Evolutionary conservation across 2,113 vertebrate species (phyloP).

Genomic region (Melanerpes formicivorus): DNA sequence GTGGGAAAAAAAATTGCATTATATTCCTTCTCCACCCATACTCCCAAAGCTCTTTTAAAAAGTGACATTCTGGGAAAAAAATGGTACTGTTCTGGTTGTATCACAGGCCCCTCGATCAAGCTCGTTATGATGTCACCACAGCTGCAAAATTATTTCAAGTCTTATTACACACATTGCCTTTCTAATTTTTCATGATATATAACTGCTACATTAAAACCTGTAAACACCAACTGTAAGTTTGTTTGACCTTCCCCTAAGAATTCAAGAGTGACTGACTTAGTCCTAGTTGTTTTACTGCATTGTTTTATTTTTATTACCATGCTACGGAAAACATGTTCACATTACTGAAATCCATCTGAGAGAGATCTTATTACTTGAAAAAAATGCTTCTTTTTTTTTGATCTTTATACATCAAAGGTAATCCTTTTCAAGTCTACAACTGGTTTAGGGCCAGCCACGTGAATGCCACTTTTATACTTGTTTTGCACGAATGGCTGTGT

Average conservation of each 20-base stretch:
- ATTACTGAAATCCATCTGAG: slow-evolving; percentile 68
- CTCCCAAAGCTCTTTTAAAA: slow-evolving; percentile 7
- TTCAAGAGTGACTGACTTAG: background rate
- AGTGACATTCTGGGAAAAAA: background rate
- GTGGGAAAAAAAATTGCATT: background rate
- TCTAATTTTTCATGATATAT: background rate
- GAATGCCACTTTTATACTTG: background rate
- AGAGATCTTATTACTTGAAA: slow-evolving; percentile 76
- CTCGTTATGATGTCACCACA: background rate
- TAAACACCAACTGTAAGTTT: background rate
- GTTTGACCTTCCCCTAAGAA: slow-evolving; percentile 1
- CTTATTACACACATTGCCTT: background rate
- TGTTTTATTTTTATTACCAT: slow-evolving; percentile 68
- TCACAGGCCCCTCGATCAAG: background rate
- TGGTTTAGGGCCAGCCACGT: background rate
- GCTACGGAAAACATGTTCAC: slow-evolving; percentile 46
- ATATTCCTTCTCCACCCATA: background rate
- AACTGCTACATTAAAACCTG: background rate
- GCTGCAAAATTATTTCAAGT: background rate
- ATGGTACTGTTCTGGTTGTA: background rate
- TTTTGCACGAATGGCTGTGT: background rate
- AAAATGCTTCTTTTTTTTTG: slow-evolving; percentile 57
- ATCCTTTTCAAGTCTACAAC: slow-evolving; percentile 30
- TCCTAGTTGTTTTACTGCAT: slow-evolving; percentile 41
- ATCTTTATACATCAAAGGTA: slow-evolving; percentile 77